Percentiles rank a stretch among this genome's conserved stretches.
Evolutionary conservation across 2,888 invertebrate genomes (phyloP).

Genomic region (Perithous albicinctus): DNA sequence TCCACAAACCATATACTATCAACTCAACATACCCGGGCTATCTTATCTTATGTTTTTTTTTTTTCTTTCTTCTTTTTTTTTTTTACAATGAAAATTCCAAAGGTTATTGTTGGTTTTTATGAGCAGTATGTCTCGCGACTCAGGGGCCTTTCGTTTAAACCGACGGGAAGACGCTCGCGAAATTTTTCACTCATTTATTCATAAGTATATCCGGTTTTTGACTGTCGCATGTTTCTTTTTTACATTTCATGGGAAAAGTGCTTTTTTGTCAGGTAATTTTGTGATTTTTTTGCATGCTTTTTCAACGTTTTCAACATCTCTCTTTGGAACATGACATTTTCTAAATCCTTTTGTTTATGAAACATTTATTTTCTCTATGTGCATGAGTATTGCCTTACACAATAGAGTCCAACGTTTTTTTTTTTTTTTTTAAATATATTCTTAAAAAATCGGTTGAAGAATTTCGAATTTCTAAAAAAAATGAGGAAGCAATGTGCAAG

Average conservation of each 20-base stretch:
- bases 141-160: background rate
- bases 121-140: background rate
- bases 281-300: too few species aligned
- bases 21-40: background rate
- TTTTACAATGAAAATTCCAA: slow-evolving; percentile 47
- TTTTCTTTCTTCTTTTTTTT: slow-evolving; percentile 51
- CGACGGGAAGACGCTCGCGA: slow-evolving; percentile 8
- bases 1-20: background rate
- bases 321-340: too few species aligned
- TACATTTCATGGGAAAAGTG: background rate
- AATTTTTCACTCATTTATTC: slow-evolving; percentile 31
- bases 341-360: too few species aligned
- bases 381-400: too few species aligned
- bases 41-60: slow-evolving; percentile 46
- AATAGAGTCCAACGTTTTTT: too few species aligned
- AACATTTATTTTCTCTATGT: too few species aligned
- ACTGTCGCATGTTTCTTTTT: background rate
- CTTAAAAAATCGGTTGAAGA: too few species aligned
- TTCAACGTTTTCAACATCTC: too few species aligned
- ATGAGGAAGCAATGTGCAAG: too few species aligned
- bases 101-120: slow-evolving; percentile 49
- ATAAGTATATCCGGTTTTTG: slow-evolving; percentile 29
- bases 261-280: background rate
- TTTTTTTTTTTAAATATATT: too few species aligned
- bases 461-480: too few species aligned